Percentiles rank a stretch among this genome's conserved stretches.
Conservation (phyloP, 2,797 vertebrate species). For the Ambastaia sidthimunki region DNA sequence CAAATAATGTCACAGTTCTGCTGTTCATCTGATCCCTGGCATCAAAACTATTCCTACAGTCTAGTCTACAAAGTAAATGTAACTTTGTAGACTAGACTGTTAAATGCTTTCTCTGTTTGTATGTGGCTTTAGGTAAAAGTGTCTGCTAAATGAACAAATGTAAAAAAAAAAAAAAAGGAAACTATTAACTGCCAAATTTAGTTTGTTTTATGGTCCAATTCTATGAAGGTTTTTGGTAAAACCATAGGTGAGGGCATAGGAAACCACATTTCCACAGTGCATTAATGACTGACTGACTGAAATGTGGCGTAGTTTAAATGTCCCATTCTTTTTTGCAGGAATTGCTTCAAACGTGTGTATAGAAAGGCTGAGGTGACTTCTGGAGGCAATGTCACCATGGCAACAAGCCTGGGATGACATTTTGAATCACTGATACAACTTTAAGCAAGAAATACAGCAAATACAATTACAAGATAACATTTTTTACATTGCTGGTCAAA, state of each 20-base stretch:
- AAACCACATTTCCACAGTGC: slow-evolving; percentile 58
- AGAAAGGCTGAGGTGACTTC: slow-evolving; percentile 57
- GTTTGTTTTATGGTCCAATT: slow-evolving; percentile 8
- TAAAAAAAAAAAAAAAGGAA: too few relatives aligned
- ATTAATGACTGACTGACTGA: slow-evolving; percentile 58
- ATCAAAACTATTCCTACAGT: too few relatives aligned
- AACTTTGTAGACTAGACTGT: too few relatives aligned
- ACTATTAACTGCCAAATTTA: slow-evolving; percentile 37
- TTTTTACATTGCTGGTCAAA: slow-evolving; percentile 46
- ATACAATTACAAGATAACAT: slow-evolving; percentile 56
- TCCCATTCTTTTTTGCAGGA: slow-evolving; percentile 54
- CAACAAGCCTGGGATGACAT: slow-evolving; percentile 64
- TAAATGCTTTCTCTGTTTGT: too few relatives aligned
- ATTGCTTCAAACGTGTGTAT: slow-evolving; percentile 60
- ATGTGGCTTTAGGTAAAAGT: too few relatives aligned
- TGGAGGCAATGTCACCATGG: slow-evolving; percentile 62
- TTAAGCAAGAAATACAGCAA: slow-evolving; percentile 57
- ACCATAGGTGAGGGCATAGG: slow-evolving; percentile 35
- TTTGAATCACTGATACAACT: slow-evolving; percentile 62
- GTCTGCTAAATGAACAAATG: too few relatives aligned
- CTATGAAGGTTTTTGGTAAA: slow-evolving; percentile 27
- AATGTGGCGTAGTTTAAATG: slow-evolving; percentile 59
- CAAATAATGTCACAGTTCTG: too few relatives aligned
- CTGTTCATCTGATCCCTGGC: too few relatives aligned
- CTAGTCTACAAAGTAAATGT: too few relatives aligned